phyloP scores from a whole-genome alignment of 2,113 vertebrate genomes.

The Leucoraja erinaceus region DNA sequence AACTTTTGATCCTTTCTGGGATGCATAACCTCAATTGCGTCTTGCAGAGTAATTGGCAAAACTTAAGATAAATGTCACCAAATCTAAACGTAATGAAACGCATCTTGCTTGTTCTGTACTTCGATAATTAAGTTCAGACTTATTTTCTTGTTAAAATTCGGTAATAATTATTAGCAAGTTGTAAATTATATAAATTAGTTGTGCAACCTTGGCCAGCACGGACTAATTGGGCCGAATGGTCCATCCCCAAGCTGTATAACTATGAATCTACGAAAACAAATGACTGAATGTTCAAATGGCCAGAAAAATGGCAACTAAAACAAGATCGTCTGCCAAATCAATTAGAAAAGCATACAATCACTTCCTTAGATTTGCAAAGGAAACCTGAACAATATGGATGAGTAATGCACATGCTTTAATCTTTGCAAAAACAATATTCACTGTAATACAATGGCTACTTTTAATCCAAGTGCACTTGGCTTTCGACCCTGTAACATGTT shows the following conservation, averaged over 20 bases:
- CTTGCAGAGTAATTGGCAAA: background rate
- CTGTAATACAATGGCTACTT: slow-evolving; percentile 53
- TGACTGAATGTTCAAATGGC: background rate
- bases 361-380: slow-evolving; percentile 40
- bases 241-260: too few species aligned
- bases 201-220: too few species aligned
- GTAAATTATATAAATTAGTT: background rate
- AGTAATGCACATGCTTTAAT: slow-evolving; percentile 41
- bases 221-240: too few species aligned
- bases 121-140: background rate
- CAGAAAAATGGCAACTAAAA: slow-evolving; percentile 19
- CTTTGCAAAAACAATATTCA: slow-evolving; percentile 42
- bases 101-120: background rate
- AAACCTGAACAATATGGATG: slow-evolving; percentile 44
- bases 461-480: slow-evolving; percentile 50
- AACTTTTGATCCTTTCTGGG: background rate
- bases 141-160: background rate
- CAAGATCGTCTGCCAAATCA: slow-evolving; percentile 17
- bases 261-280: too few species aligned
- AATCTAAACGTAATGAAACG: background rate
- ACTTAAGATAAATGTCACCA: background rate
- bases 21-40: background rate
- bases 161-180: background rate
- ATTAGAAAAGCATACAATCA: slow-evolving; percentile 39
- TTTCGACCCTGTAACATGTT: slow-evolving; percentile 51